These are phyloP conservation scores for Tipula vernalis DNA, from an alignment of 2,888 invertebrate species.

Conservation along the genomic window DNA sequence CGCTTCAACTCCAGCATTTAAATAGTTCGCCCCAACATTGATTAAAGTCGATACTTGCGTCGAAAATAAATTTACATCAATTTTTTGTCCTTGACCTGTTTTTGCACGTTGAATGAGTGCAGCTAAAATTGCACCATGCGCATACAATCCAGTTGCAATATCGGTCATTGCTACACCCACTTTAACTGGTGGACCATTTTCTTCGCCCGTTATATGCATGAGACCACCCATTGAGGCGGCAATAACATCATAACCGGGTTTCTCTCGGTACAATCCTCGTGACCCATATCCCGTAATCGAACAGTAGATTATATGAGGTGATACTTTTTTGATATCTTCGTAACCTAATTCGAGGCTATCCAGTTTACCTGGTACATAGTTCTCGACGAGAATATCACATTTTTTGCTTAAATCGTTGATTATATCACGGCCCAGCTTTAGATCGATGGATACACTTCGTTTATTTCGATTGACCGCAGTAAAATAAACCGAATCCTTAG, in stretches of 20 bases:
- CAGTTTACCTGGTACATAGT: conserved; percentile 86
- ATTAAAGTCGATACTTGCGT: conserved; percentile 83
- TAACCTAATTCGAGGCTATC: conserved; percentile 68
- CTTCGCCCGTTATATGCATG: conserved; percentile 77
- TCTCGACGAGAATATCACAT: conserved; percentile 85
- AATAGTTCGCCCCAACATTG: conserved; percentile 79
- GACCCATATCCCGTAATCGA: conserved; percentile 88
- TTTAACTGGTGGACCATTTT: conserved; percentile 74
- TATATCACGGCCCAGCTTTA: conserved; percentile 59
- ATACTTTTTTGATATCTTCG: conserved; percentile 49
- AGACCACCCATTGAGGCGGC: conserved; percentile 88
- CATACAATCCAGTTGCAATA: conserved; percentile 70
- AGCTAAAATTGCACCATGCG: conserved; percentile 88
- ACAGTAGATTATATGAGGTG: conserved; percentile 80
- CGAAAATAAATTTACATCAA: conserved; percentile 86
- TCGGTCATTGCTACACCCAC: conserved; percentile 90
- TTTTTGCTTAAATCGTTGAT: conserved; percentile 58
- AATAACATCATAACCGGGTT: conserved; percentile 94
- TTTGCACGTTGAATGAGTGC: conserved; percentile 65
- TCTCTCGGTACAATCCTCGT: conserved; percentile 68
- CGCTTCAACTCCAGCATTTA: conserved; percentile 72
- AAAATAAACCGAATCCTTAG: conserved; percentile 68
- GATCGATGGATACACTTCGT: conserved; percentile 77
- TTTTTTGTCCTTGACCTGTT: conserved; percentile 78
- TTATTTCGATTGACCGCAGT: conserved; percentile 87